Evolutionary conservation across 2,113 vertebrate species (phyloP).

Genomic region (Gulo gulo): DNA sequence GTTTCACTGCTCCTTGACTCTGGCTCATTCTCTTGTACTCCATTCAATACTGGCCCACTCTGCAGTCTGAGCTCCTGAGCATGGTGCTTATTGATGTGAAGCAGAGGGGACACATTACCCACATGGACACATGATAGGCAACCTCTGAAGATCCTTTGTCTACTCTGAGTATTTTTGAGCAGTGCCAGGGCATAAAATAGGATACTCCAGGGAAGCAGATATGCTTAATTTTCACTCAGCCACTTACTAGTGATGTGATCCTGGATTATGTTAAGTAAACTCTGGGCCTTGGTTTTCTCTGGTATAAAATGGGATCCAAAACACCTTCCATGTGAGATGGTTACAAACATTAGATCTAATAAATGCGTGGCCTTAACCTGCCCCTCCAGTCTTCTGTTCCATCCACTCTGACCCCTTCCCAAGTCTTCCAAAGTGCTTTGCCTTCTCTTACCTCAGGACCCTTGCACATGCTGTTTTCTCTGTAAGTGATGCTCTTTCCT

Average conservation of each 20-base stretch:
- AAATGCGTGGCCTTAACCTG: background rate
- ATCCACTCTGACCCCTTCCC: background rate
- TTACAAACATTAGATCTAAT: background rate
- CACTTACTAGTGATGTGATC: background rate
- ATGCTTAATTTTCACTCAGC: background rate
- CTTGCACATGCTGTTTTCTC: background rate
- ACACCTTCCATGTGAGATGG: background rate
- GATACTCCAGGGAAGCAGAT: background rate
- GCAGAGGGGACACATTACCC: background rate
- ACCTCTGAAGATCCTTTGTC: background rate
- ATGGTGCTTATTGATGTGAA: fast-evolving
- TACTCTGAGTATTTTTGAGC: background rate
- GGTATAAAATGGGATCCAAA: background rate
- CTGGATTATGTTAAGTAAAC: background rate
- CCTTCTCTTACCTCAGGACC: background rate
- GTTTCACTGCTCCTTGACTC: background rate
- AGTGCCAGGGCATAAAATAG: background rate
- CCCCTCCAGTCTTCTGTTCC: background rate
- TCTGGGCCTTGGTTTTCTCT: background rate
- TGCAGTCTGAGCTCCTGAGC: background rate
- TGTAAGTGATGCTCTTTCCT: background rate
- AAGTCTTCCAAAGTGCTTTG: background rate
- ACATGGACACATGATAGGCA: background rate
- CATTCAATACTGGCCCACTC: background rate
- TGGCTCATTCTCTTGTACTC: background rate